phyloP scores from a whole-genome alignment of 2,797 vertebrate genomes.

The Zenarchopterus dispar region DNA sequence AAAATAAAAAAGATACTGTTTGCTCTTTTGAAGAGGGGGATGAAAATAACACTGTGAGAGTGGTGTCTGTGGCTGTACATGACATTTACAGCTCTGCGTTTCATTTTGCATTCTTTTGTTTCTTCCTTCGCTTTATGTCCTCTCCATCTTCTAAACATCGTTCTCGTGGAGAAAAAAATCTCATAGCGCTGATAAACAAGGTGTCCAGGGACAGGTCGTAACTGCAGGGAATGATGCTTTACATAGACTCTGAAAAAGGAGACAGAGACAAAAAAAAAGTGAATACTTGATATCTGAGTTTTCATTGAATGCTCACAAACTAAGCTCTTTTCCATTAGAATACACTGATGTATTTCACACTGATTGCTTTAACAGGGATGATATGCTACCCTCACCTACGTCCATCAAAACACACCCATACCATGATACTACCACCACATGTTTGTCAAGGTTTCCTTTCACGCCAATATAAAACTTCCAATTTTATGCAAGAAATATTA shows the following conservation, averaged over 20 bases:
- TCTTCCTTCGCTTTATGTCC: constrained; percentile 51
- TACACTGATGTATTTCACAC: too few species aligned
- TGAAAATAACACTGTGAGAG: constrained; percentile 86
- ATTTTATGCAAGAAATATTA: too few species aligned
- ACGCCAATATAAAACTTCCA: too few species aligned
- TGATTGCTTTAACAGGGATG: too few species aligned
- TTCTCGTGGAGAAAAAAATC: constrained; percentile 87
- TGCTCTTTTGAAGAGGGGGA: constrained; percentile 80
- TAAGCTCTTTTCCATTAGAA: too few species aligned
- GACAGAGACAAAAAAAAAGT: constrained; percentile 28
- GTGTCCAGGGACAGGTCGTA: constrained; percentile 86
- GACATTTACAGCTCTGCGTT: constrained; percentile 91
- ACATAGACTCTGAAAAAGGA: constrained; percentile 72
- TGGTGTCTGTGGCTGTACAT: constrained; percentile 97
- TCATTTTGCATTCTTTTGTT: constrained; percentile 41
- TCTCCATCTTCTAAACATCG: constrained; percentile 83
- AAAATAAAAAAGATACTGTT: constrained; percentile 73
- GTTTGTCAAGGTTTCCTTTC: too few species aligned
- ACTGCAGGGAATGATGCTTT: constrained; percentile 74
- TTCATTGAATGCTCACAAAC: too few species aligned
- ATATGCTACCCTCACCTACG: too few species aligned
- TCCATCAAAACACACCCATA: too few species aligned
- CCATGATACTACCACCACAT: too few species aligned
- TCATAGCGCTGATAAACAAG: constrained; percentile 87
- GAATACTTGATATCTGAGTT: too few species aligned